A percentile compares a stretch with the other conserved stretches of the same genome.
phyloP scores from a whole-genome alignment of 2,113 vertebrate genomes.

The Rattus norvegicus region GRCr8 NC_086036.1:34232501-34233000 shows the following conservation, averaged over 20 bases:
- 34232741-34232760: no score
- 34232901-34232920: not conserved
- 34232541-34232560: not conserved
- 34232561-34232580: not conserved
- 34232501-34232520: not conserved
- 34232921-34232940: not conserved
- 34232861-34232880: not conserved
- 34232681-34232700: not conserved
- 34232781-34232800: not conserved
- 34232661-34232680: not conserved
- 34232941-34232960: not conserved
- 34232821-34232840: not conserved
- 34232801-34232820: not conserved
- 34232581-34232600: not conserved
- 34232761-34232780: not conserved
- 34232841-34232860: not conserved
- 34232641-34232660: not conserved
- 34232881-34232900: not conserved
- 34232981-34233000: not conserved
- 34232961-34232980: not conserved
- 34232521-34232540: not conserved
- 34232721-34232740: not conserved
- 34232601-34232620: not conserved
- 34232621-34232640: not conserved
- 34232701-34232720: not conserved